Percentiles rank a stretch among this genome's conserved stretches.
These are phyloP conservation scores for Ctenoplectra terminalis DNA, from an alignment of 1,140 invertebrate species.

Conservation along the genomic window DNA sequence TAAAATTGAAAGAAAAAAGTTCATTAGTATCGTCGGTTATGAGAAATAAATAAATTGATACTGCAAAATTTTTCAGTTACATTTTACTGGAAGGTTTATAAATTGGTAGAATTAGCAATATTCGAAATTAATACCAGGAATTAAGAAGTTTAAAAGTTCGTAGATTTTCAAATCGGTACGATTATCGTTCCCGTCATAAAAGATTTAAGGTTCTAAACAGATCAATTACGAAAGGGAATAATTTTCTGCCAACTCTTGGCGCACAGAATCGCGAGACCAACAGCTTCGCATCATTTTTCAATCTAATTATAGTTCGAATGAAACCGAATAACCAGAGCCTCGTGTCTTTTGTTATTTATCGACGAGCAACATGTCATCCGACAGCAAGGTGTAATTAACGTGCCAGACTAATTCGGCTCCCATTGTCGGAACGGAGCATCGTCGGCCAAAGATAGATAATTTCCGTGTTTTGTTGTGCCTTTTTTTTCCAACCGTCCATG, in stretches of 20 bases:
- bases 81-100: background rate
- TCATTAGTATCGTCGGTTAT: too few relatives aligned
- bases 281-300: background rate
- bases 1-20: too few relatives aligned
- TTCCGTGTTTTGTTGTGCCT: slow-evolving; percentile 61
- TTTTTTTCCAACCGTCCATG: slow-evolving; percentile 44
- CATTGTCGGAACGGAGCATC: slow-evolving; percentile 58
- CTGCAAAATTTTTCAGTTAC: background rate
- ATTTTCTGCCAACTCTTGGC: background rate
- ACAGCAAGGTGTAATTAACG: slow-evolving; percentile 63
- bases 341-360: slow-evolving; percentile 49
- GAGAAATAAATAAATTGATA: background rate
- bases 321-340: background rate
- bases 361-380: slow-evolving; percentile 41
- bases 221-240: background rate
- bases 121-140: background rate
- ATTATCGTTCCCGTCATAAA: background rate
- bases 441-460: slow-evolving; percentile 63
- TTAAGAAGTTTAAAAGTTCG: background rate
- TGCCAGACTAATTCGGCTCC: slow-evolving; percentile 38
- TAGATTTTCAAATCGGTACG: background rate
- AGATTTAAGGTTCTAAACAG: background rate
- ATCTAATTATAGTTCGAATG: slow-evolving; percentile 32
- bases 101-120: background rate
- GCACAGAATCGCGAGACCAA: background rate